phyloP scores from a whole-genome alignment of 2,888 invertebrate genomes.

The Lochmaea crataegi region DNA sequence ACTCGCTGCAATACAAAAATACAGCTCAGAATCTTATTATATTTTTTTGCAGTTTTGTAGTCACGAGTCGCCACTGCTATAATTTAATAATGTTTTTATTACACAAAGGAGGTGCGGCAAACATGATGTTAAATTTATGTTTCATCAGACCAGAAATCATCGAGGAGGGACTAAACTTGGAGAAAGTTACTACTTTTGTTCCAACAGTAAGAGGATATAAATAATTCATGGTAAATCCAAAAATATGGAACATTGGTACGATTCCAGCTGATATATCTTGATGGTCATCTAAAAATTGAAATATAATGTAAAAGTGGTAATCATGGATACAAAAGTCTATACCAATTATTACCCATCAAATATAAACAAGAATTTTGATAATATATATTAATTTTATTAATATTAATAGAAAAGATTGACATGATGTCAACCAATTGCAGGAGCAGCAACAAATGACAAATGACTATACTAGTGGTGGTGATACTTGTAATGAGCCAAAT shows the following conservation, averaged over 20 bases:
- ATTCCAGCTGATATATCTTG: constrained; percentile 77
- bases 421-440: too few species aligned
- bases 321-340: too few species aligned
- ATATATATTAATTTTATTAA: too few species aligned
- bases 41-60: neutral
- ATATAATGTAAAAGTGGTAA: neutral
- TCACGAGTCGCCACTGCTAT: neutral
- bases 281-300: constrained; percentile 62
- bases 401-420: too few species aligned
- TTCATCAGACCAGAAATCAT: constrained; percentile 75
- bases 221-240: constrained; percentile 74
- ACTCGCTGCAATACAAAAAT: too few species aligned
- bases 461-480: too few species aligned
- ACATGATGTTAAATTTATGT: constrained; percentile 73
- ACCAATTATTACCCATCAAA: too few species aligned
- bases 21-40: too few species aligned
- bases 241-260: constrained; percentile 86
- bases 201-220: constrained; percentile 72
- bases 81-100: neutral
- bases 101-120: constrained; percentile 75
- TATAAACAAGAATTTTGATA: too few species aligned
- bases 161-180: constrained; percentile 78
- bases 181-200: constrained; percentile 74
- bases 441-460: too few species aligned
- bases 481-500: too few species aligned